Conservation (phyloP, 2,113 vertebrate species). For the Corythaixoides concolor region DNA sequence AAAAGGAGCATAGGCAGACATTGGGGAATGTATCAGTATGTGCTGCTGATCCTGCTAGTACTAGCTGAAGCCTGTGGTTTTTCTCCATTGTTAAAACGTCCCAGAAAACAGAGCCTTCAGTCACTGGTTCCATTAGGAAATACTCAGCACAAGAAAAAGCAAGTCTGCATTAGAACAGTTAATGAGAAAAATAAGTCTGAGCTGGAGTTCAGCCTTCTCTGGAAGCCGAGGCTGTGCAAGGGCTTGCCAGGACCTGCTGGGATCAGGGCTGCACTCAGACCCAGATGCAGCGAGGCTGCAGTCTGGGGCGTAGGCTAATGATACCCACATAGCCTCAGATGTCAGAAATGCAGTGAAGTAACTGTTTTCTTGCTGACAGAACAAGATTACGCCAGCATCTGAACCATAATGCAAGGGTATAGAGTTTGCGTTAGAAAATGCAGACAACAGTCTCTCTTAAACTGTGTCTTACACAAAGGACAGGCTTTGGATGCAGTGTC, state of each 20-base stretch:
- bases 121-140: constrained; percentile 22
- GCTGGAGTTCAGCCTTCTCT: constrained; percentile 16
- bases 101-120: constrained; percentile 4
- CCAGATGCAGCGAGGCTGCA: constrained; percentile 9
- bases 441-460: not conserved
- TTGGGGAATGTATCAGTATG: not conserved
- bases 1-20: not conserved
- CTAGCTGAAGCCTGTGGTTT: not conserved
- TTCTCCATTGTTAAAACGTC: constrained; percentile 3
- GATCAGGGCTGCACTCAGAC: not conserved
- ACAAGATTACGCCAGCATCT: not conserved
- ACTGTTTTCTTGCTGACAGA: not conserved
- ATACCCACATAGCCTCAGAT: not conserved
- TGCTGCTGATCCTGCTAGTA: not conserved
- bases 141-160: not conserved
- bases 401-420: not conserved
- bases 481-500: not conserved
- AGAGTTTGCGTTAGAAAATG: not conserved
- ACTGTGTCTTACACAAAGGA: not conserved
- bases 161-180: constrained; percentile 23
- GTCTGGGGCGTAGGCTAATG: not conserved
- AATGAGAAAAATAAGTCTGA: constrained; percentile 55
- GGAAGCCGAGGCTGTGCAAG: not conserved
- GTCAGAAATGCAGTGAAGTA: constrained; percentile 12
- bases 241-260: not conserved